Conservation (phyloP, 1,140 invertebrate species). For the Drosophila sulfurigaster region DNA sequence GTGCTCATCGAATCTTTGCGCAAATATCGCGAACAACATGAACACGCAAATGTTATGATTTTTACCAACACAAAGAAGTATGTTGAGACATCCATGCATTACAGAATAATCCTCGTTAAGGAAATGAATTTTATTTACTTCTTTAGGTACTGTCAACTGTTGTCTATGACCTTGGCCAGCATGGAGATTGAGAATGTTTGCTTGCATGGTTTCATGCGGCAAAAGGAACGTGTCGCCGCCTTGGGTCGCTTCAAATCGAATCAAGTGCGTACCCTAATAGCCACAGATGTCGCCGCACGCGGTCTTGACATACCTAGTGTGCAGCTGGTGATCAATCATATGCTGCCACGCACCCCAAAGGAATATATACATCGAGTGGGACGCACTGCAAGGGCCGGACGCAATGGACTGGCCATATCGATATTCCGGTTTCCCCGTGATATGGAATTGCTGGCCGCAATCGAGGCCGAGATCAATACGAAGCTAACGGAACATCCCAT, state of each 20-base stretch:
- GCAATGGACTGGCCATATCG: constrained; percentile 94
- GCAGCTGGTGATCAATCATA: constrained; percentile 97
- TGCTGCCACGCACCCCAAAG: constrained; percentile 94
- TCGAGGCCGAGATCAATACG: constrained; percentile 93
- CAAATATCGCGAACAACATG: constrained; percentile 90
- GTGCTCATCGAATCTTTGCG: constrained; percentile 96
- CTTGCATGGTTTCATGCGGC: constrained; percentile 94
- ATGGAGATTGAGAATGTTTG: constrained; percentile 95
- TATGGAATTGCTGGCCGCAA: constrained; percentile 93
- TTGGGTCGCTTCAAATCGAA: constrained; percentile 95
- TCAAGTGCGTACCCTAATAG: constrained; percentile 94
- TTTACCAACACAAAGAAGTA: constrained; percentile 98
- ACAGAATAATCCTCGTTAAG: neutral
- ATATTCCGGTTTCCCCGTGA: constrained; percentile 95
- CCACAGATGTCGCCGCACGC: constrained; percentile 98
- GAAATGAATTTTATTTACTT: constrained; percentile 15
- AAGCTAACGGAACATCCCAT: constrained; percentile 94
- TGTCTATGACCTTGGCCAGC: constrained; percentile 94
- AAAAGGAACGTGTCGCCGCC: constrained; percentile 91
- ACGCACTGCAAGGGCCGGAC: constrained; percentile 96
- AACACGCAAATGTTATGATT: constrained; percentile 94
- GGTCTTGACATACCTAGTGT: constrained; percentile 96
- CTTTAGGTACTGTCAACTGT: constrained; percentile 91
- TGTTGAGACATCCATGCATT: constrained; percentile 62
- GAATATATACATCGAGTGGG: constrained; percentile 99